Evolutionary conservation across 2,888 invertebrate genomes (phyloP), one percentile per base, ranked within the genome.

Genomic region (Hololepta plana): DNA sequence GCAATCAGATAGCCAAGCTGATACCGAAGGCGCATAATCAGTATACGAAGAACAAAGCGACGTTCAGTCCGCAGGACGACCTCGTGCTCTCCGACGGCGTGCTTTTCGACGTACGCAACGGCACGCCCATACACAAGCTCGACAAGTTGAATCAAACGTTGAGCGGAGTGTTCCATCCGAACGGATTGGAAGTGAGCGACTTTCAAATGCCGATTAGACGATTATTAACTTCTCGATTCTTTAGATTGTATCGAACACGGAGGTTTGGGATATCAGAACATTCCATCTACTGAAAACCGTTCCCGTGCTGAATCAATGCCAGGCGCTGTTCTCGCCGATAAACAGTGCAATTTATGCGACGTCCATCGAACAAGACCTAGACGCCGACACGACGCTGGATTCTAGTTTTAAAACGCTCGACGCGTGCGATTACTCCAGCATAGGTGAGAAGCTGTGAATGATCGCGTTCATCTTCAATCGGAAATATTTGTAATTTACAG

Each of bases 201-300:
- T 7, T 7, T 17, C 17, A 17, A n/a, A 17, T 7, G n/a, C n/a
- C 7, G 17, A 20, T 14, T 10, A 23, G 4, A 4, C 10, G 16
- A 8, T 28, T 12, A 15, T 15, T 3, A 15, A 10, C 14, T n/a
- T n/a, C n/a, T 29, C 30, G 29, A 36, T 35, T 34, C 49, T 49
- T 0, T 50, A 76, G 69, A 72, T 93, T 20, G 84, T 98, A 44
- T 90, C 95, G 28, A 96, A 96, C 49, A 88, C 93, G 0, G 95
- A 98, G 67, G 88, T 96, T 27, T 98, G 96, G 96, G 98, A 98
- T 51, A 55, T 96, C 13, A 61, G 96, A 38, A 93, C 91, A 20
- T 95, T 88, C 53, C 87, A 91, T 47, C 58, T 98, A 20, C 57
- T 98, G 16, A 73, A 90, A 49, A 95, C 95, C 1, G 93, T 98